Percentiles rank a stretch among this genome's conserved stretches.
phyloP scores from a whole-genome alignment of 2,888 invertebrate genomes.

The Lepidocyrtinus sp. region DNA sequence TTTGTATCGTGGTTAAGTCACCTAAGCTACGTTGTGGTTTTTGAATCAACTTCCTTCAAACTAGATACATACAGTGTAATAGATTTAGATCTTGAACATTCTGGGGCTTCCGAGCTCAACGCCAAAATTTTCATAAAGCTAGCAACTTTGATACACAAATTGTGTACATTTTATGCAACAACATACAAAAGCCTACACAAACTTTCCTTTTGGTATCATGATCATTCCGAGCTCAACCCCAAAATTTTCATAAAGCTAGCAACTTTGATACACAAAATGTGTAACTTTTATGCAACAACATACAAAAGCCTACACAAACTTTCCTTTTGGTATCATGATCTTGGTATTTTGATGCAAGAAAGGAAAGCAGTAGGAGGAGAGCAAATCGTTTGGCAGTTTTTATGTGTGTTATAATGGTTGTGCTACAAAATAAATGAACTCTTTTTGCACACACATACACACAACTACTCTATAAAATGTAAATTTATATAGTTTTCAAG shows the following conservation, averaged over 20 bases:
- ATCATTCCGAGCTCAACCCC: not conserved
- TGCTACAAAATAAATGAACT: slow-evolving; percentile 45
- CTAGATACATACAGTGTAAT: not conserved
- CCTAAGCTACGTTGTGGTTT: not conserved
- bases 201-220: slow-evolving; percentile 1
- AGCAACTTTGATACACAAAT: not conserved
- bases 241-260: not conserved
- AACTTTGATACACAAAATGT: not conserved
- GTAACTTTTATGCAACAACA: not conserved
- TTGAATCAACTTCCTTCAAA: not conserved
- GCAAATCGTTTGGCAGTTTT: slow-evolving; percentile 49
- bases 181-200: slow-evolving; percentile 1
- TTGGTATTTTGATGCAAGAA: not conserved
- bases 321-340: not conserved
- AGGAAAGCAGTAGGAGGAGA: not conserved
- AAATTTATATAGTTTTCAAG: too few species aligned
- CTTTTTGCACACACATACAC: too few species aligned
- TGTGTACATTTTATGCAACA: not conserved
- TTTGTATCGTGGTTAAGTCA: not conserved
- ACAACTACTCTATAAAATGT: too few species aligned
- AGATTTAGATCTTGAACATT: not conserved
- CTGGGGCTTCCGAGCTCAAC: not conserved
- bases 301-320: slow-evolving; percentile 1
- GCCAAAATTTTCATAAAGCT: not conserved
- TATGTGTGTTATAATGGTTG: slow-evolving; percentile 44